A percentile compares a stretch with the other conserved stretches of the same genome.
Conservation (phyloP, 92 coral and sea anemone genomes). For the Porites cylindrica region DNA sequence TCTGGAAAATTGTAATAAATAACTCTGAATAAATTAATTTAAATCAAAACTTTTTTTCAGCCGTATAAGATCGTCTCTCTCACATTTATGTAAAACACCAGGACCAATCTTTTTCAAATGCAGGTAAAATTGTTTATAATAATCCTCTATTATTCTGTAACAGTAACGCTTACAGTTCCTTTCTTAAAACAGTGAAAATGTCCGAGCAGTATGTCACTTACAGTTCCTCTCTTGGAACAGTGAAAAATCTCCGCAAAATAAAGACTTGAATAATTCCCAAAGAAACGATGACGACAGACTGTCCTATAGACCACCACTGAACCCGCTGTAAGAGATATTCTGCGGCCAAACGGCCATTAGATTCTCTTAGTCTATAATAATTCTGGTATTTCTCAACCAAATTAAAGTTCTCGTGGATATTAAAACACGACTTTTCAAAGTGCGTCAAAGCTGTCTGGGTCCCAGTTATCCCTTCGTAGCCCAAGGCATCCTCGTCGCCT, state of each 20-base stretch:
- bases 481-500: conserved; percentile 74
- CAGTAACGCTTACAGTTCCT: background rate
- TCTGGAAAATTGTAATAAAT: background rate
- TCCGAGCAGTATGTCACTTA: conserved; percentile 5
- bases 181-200: background rate
- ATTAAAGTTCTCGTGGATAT: conserved; percentile 89
- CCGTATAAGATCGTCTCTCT: background rate
- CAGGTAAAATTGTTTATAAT: too few relatives aligned
- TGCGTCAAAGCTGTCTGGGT: conserved; percentile 87
- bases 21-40: background rate
- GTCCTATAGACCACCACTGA: conserved; percentile 98
- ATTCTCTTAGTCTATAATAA: conserved; percentile 92
- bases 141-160: too few relatives aligned
- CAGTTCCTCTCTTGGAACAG: conserved; percentile 83
- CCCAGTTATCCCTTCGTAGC: conserved; percentile 54
- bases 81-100: too few relatives aligned
- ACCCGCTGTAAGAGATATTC: conserved; percentile 81
- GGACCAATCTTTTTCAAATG: too few relatives aligned
- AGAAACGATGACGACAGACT: conserved; percentile 76
- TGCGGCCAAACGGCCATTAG: conserved; percentile 95
- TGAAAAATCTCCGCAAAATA: conserved; percentile 88
- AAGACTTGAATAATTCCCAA: conserved; percentile 88
- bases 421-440: conserved; percentile 83
- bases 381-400: conserved; percentile 94
- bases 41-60: background rate